Conservation (phyloP, 2,888 invertebrate species). For the Aspidiotus destructor region DNA sequence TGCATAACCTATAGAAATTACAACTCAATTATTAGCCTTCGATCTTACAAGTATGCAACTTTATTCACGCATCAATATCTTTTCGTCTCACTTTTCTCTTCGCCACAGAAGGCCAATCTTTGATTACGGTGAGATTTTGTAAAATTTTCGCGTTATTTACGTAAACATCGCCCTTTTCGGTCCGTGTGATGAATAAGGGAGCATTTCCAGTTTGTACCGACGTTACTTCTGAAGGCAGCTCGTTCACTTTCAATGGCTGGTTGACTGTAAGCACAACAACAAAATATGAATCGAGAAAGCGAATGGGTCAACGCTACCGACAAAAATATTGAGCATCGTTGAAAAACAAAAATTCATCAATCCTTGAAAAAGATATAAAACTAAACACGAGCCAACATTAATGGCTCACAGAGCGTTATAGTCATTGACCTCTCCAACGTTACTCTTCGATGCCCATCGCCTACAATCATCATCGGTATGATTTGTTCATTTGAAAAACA, state of each 20-base stretch:
- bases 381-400: too few relatives aligned
- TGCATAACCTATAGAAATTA: slow-evolving; percentile 59
- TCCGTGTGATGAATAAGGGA: slow-evolving; percentile 63
- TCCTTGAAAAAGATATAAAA: too few relatives aligned
- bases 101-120: background rate
- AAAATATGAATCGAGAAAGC: background rate
- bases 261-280: background rate
- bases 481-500: too few relatives aligned
- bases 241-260: slow-evolving; percentile 6
- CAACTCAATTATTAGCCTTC: background rate
- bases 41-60: background rate
- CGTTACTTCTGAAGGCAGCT: slow-evolving; percentile 43
- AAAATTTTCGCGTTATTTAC: slow-evolving; percentile 77
- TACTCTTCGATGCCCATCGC: too few relatives aligned
- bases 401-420: too few relatives aligned
- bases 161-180: slow-evolving; percentile 55
- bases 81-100: slow-evolving; percentile 12
- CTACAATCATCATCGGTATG: too few relatives aligned
- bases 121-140: background rate
- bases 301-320: too few relatives aligned
- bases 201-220: slow-evolving; percentile 77
- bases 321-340: too few relatives aligned
- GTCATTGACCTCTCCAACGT: too few relatives aligned
- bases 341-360: too few relatives aligned
- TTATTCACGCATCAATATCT: too few relatives aligned